Evolutionary conservation across 2,113 vertebrate genomes (phyloP).

Genomic region (Indicator maculatus): DNA sequence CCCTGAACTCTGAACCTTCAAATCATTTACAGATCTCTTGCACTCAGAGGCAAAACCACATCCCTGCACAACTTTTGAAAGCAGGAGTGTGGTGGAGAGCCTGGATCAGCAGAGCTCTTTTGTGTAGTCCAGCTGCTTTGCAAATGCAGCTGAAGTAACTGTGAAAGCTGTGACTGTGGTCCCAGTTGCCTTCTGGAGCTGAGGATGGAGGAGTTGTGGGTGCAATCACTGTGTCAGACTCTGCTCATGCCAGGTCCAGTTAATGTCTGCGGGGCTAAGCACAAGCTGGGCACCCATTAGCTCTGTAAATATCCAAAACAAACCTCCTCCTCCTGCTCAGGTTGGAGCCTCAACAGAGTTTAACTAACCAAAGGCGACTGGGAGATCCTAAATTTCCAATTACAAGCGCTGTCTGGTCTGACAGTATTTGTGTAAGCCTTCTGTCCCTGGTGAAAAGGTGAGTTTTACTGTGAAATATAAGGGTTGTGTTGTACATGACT

Average conservation of each 20-base stretch:
- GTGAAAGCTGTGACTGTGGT: neutral
- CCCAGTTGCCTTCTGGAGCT: neutral
- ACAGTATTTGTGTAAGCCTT: neutral
- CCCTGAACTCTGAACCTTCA: conserved; percentile 57
- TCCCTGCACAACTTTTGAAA: neutral
- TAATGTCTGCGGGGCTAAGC: neutral
- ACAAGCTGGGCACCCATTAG: neutral
- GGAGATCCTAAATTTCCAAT: neutral
- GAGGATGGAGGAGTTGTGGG: neutral
- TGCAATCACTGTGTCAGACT: fast-evolving
- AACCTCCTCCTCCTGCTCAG: neutral
- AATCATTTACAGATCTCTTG: conserved; percentile 40
- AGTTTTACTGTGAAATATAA: neutral
- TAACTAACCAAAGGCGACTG: neutral
- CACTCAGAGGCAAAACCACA: neutral
- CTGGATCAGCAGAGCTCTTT: neutral
- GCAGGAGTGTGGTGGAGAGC: neutral
- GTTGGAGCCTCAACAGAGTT: neutral
- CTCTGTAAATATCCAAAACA: neutral
- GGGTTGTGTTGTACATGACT: neutral
- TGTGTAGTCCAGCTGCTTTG: neutral
- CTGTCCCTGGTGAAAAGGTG: neutral
- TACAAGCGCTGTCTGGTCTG: neutral
- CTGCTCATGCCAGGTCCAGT: neutral
- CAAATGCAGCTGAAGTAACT: neutral